These are phyloP conservation scores for Montipora capricornis DNA, from an alignment of 64 coral and sea anemone species.

Conservation along the genomic window DNA sequence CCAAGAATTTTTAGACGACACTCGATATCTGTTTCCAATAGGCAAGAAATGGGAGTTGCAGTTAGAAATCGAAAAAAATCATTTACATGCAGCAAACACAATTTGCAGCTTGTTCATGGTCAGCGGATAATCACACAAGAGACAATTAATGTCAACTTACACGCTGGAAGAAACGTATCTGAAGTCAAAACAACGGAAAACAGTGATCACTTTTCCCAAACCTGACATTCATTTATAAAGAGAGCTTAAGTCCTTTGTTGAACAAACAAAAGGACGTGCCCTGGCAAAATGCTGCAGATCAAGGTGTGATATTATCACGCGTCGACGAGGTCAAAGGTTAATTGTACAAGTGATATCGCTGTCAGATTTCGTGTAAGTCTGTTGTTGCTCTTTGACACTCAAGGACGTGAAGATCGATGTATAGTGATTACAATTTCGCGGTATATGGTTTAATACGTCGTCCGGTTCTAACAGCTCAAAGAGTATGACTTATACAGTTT, in stretches of 20 bases:
- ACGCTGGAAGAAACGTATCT: background rate
- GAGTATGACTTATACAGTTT: too few relatives aligned
- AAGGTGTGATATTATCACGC: background rate
- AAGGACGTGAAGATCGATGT: background rate
- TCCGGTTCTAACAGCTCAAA: too few relatives aligned
- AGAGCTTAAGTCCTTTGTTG: too few relatives aligned
- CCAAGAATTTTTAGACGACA: too few relatives aligned
- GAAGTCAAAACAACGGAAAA: background rate
- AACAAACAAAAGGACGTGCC: background rate
- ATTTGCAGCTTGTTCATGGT: background rate
- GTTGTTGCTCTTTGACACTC: background rate
- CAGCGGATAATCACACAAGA: background rate
- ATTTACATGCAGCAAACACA: too few relatives aligned
- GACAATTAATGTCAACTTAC: background rate
- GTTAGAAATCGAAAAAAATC: too few relatives aligned
- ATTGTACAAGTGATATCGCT: background rate
- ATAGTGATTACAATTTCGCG: background rate
- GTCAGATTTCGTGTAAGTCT: background rate
- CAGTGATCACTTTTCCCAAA: background rate
- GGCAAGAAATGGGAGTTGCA: too few relatives aligned
- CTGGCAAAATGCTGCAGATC: background rate
- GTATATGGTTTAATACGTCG: too few relatives aligned
- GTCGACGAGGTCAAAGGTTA: background rate
- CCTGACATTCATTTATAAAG: too few relatives aligned
- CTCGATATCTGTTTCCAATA: too few relatives aligned